phyloP scores from a whole-genome alignment of 2,113 vertebrate species.

The Bubo bubo region DNA sequence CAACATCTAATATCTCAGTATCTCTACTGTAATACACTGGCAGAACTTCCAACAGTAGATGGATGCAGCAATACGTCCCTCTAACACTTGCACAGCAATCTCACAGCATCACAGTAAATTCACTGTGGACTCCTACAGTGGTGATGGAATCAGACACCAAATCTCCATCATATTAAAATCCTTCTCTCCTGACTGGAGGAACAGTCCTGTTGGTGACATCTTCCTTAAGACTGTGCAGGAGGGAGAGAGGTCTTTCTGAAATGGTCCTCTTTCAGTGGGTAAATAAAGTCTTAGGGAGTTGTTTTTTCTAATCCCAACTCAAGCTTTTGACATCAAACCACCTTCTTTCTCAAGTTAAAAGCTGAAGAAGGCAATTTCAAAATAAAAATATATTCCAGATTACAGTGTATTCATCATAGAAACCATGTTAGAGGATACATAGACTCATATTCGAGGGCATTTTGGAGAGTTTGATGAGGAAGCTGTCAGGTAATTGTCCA shows the following conservation, averaged over 20 bases:
- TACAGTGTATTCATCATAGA: neutral
- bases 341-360: neutral
- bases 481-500: neutral
- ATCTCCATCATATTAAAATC: neutral
- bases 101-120: neutral
- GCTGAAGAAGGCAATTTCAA: neutral
- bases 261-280: neutral
- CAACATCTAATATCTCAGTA: neutral
- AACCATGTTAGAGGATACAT: neutral
- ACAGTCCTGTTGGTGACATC: neutral
- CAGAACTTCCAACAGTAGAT: neutral
- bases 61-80: neutral
- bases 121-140: neutral
- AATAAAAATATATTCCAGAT: neutral
- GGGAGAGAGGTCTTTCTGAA: rapidly evolving
- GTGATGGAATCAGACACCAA: neutral
- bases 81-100: rapidly evolving
- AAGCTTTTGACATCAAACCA: neutral
- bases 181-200: neutral
- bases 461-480: neutral
- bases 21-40: neutral
- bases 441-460: neutral
- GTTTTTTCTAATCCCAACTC: neutral
- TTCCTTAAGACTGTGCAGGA: neutral
- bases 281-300: neutral